These are phyloP conservation scores for Platanista minor DNA, from an alignment of 2,113 vertebrate genomes.

Conservation along the genomic window DNA sequence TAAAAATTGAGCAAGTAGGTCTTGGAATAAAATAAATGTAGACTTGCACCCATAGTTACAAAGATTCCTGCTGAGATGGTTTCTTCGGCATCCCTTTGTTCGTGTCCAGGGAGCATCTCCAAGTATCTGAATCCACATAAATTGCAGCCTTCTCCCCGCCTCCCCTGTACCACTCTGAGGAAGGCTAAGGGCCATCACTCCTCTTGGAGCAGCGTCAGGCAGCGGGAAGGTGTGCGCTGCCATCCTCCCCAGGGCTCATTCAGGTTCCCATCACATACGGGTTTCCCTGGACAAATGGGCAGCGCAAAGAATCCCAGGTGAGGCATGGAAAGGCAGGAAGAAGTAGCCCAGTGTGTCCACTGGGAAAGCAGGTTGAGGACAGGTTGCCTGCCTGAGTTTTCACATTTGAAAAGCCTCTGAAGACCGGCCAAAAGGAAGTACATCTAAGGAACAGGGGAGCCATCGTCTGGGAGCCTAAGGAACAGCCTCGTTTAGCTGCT, in stretches of 20 bases:
- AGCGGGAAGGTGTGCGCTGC: fast-evolving
- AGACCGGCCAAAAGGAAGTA: background rate
- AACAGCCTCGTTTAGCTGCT: background rate
- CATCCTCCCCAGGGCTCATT: background rate
- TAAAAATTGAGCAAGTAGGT: background rate
- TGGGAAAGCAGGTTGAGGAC: background rate
- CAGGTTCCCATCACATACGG: background rate
- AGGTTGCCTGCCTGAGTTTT: background rate
- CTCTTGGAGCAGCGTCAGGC: background rate
- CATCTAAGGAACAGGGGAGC: background rate
- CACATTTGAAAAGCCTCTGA: background rate
- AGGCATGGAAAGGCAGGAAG: background rate
- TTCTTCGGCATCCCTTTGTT: slow-evolving; percentile 44
- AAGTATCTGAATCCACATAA: slow-evolving; percentile 65
- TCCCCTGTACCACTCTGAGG: background rate
- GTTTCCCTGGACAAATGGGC: background rate
- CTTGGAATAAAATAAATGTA: background rate
- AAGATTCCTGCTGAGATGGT: background rate
- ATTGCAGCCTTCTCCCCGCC: background rate
- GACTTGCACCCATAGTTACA: background rate
- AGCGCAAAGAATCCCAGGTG: background rate
- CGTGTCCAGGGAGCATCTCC: slow-evolving; percentile 74
- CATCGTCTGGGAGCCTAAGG: background rate
- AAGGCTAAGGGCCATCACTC: slow-evolving; percentile 30
- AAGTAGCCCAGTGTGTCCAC: background rate